Base-by-base conservation (phyloP, 2,113 vertebrate genomes). In the Pomatorhinus ruficollis region DNA sequence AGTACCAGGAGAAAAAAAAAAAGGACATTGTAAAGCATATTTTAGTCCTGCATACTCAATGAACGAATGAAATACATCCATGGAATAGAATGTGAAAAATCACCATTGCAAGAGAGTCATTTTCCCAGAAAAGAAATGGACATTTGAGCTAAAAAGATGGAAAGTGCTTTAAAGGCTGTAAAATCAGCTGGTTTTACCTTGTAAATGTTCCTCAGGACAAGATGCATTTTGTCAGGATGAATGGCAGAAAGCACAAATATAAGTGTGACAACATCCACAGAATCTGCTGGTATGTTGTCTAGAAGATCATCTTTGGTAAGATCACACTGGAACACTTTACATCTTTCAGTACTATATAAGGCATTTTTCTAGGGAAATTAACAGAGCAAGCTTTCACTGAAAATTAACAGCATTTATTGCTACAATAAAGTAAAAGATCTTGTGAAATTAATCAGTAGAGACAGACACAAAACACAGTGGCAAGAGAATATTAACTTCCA, bases 231-330 rank as follows among this genome's bases (percentile, higher is more conserved):
- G 63, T 99, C 98, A 15, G 99, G 99, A 93, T 99, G 99, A 95
- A 99, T 65, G 53, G 99, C 98, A 31, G 99, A 99, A 71, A 99
- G 98, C 60, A 99, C 99, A 89, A 99, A 99, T 97, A 99, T 99
- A 87, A 99, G 97, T 2, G 97, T 99, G 85, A 98, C 98, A 9
- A 98, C 98, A 90, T 99, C 99, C 86, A 99, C 98, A 5, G 98
- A 98, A 54, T 97, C 97, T 65, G 97, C 96, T 5, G 98, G 98
- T 16, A 99, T 89, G 7, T 98, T 98, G 47, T 98, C 95, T 45
- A 97, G 95, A 89, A 99, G 98, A 83, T 99, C 98, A 45, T 99
- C 99, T 97, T 97, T 98, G 15, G 99, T 99, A 72, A 99, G 97
- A 90, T 99, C 99, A 92, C 99, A 99, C 94, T 99, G 99, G 98